These are phyloP conservation scores for Melinopterus prodromus DNA, from an alignment of 2,888 invertebrate species.

Conservation along the genomic window DNA sequence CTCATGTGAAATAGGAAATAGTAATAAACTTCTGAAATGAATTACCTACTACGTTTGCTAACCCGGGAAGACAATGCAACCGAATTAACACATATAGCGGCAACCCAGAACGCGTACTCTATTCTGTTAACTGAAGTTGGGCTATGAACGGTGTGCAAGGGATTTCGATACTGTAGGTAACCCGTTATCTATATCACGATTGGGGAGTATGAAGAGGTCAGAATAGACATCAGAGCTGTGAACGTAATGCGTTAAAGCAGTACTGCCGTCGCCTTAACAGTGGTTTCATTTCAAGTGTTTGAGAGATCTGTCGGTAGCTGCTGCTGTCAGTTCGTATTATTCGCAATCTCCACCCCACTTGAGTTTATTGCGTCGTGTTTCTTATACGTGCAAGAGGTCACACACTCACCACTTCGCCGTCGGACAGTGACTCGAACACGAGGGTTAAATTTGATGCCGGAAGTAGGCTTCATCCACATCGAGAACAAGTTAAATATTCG, in stretches of 20 bases:
- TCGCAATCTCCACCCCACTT: slow-evolving; percentile 47
- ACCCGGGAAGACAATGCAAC: too few relatives aligned
- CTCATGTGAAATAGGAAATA: too few relatives aligned
- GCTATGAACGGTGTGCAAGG: too few relatives aligned
- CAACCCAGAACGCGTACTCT: too few relatives aligned
- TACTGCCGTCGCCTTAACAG: neutral
- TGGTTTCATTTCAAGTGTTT: slow-evolving; percentile 35
- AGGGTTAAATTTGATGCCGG: neutral
- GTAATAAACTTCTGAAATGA: too few relatives aligned
- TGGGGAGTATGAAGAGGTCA: neutral
- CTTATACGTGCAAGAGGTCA: slow-evolving; percentile 52
- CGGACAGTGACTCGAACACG: slow-evolving; percentile 12
- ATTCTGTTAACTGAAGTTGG: too few relatives aligned
- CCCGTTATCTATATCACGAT: neutral
- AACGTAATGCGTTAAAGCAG: neutral
- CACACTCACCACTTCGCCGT: slow-evolving; percentile 24
- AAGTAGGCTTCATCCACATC: neutral
- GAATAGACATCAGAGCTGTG: neutral
- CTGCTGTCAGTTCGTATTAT: slow-evolving; percentile 44
- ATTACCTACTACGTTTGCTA: too few relatives aligned
- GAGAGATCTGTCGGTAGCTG: slow-evolving; percentile 43
- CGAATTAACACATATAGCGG: too few relatives aligned
- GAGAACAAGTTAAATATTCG: neutral
- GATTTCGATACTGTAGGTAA: neutral
- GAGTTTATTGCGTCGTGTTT: slow-evolving; percentile 56